Base-by-base conservation (phyloP, 1,140 invertebrate species). In the Papilio helenus region DNA sequence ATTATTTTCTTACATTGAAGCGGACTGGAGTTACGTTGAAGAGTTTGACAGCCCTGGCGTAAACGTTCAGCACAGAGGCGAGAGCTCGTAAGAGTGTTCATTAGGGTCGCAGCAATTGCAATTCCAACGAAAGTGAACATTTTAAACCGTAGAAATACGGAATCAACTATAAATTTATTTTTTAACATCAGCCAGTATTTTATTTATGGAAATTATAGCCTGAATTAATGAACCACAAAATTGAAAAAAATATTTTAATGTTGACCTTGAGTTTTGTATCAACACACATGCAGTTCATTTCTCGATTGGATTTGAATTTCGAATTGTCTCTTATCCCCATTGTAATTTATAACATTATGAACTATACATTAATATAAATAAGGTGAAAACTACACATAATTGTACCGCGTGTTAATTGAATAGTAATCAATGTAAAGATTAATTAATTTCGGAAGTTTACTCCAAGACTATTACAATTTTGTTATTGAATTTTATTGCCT, bases 51-150 rank as follows among this genome's bases (percentile, higher is more conserved):
- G 72, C 20, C 72, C 44, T 51, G 72, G 72, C 85, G 83, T 85
- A 85, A 88, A 88, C 82, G 83, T 87, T 89, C 79, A 80, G 83
- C 44, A 85, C 82, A 85, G 81, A 78, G 49, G 81, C 83, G 84
- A 82, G 83, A 79, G 82, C 81, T 58, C 79, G 85, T 81, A 81
- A 85, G 86, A 82, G 86, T 82, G 83, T 88, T 90, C 87, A 89
- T 90, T 90, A 90, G 85, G 86, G 82, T 84, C 84, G 81, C 80
- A 82, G 79, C 79, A 72, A 83, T 82, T 82, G 82, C 84, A 77
- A 85, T 81, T 9, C 76, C 82, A 80, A 83, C 44, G 20, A 74
- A 49, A 74, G 72, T 74, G 39, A 74, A 74, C 72, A 74, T 74
- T 74, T 74, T 46, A 34, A 49, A 42, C 20, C 9, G 4, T 23